phyloP scores from a whole-genome alignment of 2,113 vertebrate species.

The Fulica atra region DNA sequence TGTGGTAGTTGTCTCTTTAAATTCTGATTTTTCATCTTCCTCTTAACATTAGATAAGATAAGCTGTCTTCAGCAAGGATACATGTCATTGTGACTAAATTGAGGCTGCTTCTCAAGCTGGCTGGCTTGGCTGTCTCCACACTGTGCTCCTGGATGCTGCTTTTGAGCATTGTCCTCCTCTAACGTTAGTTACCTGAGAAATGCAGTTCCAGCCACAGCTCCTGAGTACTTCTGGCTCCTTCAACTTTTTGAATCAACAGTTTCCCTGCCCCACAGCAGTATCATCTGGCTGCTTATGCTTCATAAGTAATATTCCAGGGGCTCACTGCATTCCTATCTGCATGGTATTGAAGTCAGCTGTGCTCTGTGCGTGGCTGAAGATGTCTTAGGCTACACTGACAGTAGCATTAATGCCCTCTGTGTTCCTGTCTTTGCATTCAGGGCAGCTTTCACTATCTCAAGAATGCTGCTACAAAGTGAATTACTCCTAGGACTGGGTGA shows the following conservation, averaged over 20 bases:
- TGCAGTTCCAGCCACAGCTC: not conserved
- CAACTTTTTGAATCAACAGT: not conserved
- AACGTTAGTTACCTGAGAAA: not conserved
- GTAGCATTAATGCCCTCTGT: not conserved
- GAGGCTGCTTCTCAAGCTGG: not conserved
- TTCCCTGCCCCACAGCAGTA: not conserved
- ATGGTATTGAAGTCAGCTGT: not conserved
- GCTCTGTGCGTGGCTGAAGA: not conserved
- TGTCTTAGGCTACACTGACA: rapidly evolving
- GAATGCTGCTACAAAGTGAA: not conserved
- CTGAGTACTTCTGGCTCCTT: not conserved
- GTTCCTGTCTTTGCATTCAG: not conserved
- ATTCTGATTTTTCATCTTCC: not conserved
- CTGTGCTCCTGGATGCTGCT: not conserved
- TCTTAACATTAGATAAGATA: no score
- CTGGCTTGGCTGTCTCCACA: not conserved
- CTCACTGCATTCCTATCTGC: not conserved
- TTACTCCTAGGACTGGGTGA: not conserved
- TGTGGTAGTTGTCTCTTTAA: not conserved
- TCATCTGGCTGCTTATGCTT: not conserved
- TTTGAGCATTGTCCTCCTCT: not conserved
- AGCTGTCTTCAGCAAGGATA: not conserved
- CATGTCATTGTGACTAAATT: not conserved
- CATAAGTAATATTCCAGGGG: not conserved
- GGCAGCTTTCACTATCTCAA: not conserved